These are phyloP conservation scores for Octodon degus DNA, from an alignment of 2,113 vertebrate species.

Conservation along the genomic window DNA sequence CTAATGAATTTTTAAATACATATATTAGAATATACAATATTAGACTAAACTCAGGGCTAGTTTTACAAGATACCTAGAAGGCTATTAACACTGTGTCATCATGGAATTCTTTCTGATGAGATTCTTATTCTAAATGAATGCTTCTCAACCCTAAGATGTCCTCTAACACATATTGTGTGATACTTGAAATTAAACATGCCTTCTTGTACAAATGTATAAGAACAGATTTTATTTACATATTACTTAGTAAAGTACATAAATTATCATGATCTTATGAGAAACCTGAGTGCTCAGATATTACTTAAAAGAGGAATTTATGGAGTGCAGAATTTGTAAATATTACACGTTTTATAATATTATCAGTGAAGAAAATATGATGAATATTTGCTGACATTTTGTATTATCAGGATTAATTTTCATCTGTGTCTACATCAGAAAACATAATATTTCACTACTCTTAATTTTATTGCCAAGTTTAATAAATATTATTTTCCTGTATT, in stretches of 20 bases:
- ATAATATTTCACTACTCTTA: background rate
- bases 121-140: constrained; percentile 32
- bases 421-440: background rate
- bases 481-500: background rate
- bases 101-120: background rate
- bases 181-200: background rate
- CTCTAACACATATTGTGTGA: background rate
- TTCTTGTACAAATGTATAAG: background rate
- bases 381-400: background rate
- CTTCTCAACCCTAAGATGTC: background rate
- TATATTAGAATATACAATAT: background rate
- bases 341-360: background rate
- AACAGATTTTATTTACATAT: background rate
- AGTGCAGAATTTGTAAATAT: background rate
- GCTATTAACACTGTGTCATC: background rate
- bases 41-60: background rate
- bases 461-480: background rate
- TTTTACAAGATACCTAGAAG: background rate
- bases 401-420: background rate
- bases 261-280: background rate
- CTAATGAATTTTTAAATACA: background rate
- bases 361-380: background rate
- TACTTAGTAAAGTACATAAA: background rate
- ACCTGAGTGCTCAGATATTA: background rate
- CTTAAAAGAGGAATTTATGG: background rate